phyloP scores from a whole-genome alignment of 2,797 vertebrate genomes.

The Gorsachius magnificus region DNA sequence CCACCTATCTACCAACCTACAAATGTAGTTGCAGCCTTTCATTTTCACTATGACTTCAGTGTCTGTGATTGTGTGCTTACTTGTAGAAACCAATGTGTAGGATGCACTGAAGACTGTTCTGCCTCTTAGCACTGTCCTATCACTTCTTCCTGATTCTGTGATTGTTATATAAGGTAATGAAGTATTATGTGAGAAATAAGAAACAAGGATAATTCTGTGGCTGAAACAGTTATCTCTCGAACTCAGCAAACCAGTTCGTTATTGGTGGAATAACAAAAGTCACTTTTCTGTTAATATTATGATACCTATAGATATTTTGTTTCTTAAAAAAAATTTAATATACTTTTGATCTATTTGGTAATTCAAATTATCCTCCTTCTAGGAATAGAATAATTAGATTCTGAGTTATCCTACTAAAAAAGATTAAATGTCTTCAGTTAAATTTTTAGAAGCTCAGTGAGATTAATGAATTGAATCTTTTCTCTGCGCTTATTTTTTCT shows the following conservation, averaged over 20 bases:
- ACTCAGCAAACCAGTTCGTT: background rate
- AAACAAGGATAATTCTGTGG: background rate
- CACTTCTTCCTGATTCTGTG: background rate
- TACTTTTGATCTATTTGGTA: background rate
- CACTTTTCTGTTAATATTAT: background rate
- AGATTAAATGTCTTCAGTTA: background rate
- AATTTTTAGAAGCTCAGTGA: background rate
- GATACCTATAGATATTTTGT: background rate
- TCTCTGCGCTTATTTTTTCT: background rate
- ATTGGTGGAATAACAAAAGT: background rate
- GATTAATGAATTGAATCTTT: background rate
- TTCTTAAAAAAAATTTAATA: background rate
- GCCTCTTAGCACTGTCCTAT: rapidly evolving
- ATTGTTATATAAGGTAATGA: background rate
- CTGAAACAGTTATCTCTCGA: background rate
- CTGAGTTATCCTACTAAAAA: background rate
- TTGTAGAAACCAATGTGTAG: background rate
- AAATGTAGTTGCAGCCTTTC: background rate
- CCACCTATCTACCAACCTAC: background rate
- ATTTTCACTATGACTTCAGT: background rate
- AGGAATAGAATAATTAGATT: background rate
- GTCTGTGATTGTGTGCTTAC: background rate
- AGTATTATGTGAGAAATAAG: background rate
- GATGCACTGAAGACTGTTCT: background rate
- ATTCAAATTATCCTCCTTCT: background rate